Base-by-base conservation (phyloP, 2,888 invertebrate genomes). In the Tillus elongatus region DNA sequence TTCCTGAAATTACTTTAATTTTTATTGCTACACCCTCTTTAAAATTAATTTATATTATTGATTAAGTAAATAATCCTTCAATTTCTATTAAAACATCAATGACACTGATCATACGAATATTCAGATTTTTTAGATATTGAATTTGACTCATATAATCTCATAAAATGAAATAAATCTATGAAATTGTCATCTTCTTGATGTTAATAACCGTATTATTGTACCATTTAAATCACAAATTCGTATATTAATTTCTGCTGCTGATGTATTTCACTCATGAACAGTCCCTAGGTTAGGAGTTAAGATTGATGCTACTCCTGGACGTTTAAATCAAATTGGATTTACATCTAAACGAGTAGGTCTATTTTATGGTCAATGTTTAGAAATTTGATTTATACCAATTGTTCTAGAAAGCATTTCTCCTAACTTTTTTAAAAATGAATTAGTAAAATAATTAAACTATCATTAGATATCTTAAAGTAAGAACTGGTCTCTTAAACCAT, bases 361-460 rank as follows among this genome's bases (percentile, higher is more conserved):
- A 58, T 79, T 72, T 64, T 83, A 66, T 64, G 82, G 82, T 0
- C 82, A 84, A 74, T 85, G 83, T 60, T 84, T 82, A 50, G 82
- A 85, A 75, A 83, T 85, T 69, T 85, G 80, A 40, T 84, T 84
- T 73, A 85, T 85, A 67, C 83, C 82, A 16, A 82, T 83, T 72
- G 70, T 73, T 40, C 62, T 78, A 53, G 77, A 79, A 74, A 70
- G 69, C 54, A 67, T 73, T 35, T 63, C 66, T 42, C 60, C 68
- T 51, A 69, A 68, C 55, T 66, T 58, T 49, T 75, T 76, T 57
- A 70, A 74, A 65, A 71, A 71, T 73, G 69, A 73, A 73, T 70
- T 72, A 68, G 71, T 71, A 71, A 69, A 49, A 30, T n/a, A n/a
- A n/a, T n/a, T n/a, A n/a, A n/a, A n/a, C n/a, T n/a, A n/a, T n/a